Evolutionary conservation across 2,888 invertebrate genomes (phyloP).

Genomic region (Pelosia muscerda): DNA sequence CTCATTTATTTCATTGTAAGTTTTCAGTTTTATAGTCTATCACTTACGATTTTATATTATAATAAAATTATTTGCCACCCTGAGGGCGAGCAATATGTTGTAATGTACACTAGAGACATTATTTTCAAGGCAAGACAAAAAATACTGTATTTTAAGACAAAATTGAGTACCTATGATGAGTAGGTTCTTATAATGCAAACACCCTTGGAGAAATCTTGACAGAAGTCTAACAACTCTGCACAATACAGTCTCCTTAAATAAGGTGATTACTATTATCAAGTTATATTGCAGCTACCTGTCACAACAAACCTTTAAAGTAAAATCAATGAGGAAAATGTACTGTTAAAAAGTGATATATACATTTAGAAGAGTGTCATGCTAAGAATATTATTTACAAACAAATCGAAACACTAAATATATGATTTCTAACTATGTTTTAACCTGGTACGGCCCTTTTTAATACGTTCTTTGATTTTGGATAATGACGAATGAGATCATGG

Average conservation of each 20-base stretch:
- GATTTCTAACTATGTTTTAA: not conserved
- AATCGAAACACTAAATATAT: not conserved
- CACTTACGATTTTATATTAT: no score
- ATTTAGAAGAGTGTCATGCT: not conserved
- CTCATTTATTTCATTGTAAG: no score
- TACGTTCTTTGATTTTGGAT: slow-evolving; percentile 29
- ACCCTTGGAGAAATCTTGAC: not conserved
- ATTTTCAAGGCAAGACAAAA: not conserved
- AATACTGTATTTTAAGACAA: not conserved
- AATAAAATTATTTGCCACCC: no score
- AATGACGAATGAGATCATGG: slow-evolving; percentile 55
- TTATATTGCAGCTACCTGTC: not conserved
- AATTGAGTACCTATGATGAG: not conserved
- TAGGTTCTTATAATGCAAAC: not conserved
- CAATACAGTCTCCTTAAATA: not conserved
- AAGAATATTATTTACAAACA: not conserved
- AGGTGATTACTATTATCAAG: not conserved
- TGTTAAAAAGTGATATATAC: not conserved
- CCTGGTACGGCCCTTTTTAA: slow-evolving; percentile 13
- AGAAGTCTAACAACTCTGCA: not conserved
- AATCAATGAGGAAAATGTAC: slow-evolving; percentile 13
- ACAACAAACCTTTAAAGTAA: not conserved
- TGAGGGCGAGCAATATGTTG: no score
- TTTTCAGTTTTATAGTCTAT: no score
- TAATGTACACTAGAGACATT: not conserved